Evolutionary conservation across 2,113 vertebrate genomes (phyloP).

Genomic region (Corythaixoides concolor): DNA sequence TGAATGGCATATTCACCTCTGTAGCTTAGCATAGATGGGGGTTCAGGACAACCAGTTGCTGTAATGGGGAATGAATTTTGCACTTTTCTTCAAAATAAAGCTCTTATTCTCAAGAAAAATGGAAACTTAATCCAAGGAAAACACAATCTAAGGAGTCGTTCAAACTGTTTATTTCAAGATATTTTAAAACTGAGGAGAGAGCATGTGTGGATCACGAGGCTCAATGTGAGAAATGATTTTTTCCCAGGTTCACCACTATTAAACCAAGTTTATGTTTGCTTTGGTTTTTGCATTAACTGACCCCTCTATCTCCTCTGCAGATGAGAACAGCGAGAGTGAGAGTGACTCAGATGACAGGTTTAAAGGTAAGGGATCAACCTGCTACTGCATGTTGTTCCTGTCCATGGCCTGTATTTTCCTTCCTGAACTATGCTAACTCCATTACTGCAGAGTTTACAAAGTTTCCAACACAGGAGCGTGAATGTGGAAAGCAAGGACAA

Average conservation of each 20-base stretch:
- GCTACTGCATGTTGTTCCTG: neutral
- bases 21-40: neutral
- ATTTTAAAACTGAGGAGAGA: neutral
- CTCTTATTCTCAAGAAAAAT: neutral
- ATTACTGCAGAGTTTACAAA: neutral
- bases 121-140: neutral
- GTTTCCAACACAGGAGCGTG: neutral
- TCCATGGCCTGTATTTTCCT: neutral
- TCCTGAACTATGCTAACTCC: neutral
- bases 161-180: neutral
- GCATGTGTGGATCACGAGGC: neutral
- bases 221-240: neutral
- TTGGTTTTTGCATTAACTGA: constrained; percentile 38
- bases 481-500: neutral
- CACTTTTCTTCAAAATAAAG: neutral
- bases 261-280: neutral
- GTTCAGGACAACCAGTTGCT: neutral
- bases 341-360: constrained; percentile 98
- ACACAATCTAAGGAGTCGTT: neutral
- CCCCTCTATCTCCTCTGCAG: constrained; percentile 77
- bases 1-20: neutral
- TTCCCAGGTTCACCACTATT: neutral
- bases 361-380: constrained; percentile 87
- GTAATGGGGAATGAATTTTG: neutral
- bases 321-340: constrained; percentile 99